Conservation (phyloP, 2,888 invertebrate species). For the Parasteatoda lunata region DNA sequence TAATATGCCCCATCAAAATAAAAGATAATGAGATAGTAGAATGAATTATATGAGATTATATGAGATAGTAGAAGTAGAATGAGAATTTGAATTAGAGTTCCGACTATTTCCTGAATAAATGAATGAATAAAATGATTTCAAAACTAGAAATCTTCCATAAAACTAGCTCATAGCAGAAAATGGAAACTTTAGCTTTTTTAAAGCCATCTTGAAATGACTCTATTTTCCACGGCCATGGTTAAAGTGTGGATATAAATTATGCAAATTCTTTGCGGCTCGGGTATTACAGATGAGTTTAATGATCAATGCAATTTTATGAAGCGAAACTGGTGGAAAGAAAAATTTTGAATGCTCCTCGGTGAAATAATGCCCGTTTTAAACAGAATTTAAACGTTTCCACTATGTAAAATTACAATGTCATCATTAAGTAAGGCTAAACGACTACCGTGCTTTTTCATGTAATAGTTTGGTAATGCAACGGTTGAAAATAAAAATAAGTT, state of each 20-base stretch:
- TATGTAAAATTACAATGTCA: neutral
- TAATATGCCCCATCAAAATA: no score
- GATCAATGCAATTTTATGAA: constrained; percentile 43
- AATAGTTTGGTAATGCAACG: no score
- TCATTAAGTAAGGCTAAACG: neutral
- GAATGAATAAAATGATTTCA: no score
- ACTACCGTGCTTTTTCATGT: neutral
- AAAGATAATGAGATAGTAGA: no score
- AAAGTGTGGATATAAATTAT: constrained; percentile 16
- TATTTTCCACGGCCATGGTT: neutral
- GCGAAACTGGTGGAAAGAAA: neutral
- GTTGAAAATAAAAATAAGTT: no score
- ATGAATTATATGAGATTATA: no score
- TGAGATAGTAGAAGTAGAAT: no score
- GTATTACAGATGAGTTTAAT: constrained; percentile 8
- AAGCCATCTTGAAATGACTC: constrained; percentile 11
- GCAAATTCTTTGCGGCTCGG: constrained; percentile 7
- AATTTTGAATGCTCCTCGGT: neutral
- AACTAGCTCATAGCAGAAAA: constrained; percentile 16
- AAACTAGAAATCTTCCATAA: neutral
- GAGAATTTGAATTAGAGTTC: no score
- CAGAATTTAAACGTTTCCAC: constrained; percentile 5
- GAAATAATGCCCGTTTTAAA: constrained; percentile 9
- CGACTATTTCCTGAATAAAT: no score
- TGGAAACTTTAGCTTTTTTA: constrained; percentile 19